Conservation (phyloP, 2,888 invertebrate species). For the Crocallis elinguaria region DNA sequence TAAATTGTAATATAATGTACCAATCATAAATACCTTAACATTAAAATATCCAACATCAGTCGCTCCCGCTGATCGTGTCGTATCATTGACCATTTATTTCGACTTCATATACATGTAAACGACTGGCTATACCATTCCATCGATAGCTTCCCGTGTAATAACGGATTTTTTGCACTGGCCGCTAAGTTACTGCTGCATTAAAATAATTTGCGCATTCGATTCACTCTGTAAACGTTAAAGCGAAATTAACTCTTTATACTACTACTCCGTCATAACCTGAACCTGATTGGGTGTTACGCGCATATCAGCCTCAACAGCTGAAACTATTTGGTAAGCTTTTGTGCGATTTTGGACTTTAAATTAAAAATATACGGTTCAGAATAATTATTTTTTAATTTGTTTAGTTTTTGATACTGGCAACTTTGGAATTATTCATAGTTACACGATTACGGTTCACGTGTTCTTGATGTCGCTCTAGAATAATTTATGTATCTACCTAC, state of each 20-base stretch:
- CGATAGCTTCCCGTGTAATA: slow-evolving; percentile 41
- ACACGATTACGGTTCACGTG: too few relatives aligned
- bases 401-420: not conserved
- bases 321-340: slow-evolving; percentile 47
- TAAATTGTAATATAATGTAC: slow-evolving; percentile 16
- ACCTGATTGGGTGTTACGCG: slow-evolving; percentile 48
- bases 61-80: slow-evolving; percentile 22
- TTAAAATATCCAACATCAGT: slow-evolving; percentile 19
- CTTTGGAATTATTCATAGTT: too few relatives aligned
- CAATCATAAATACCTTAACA: slow-evolving; percentile 15
- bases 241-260: slow-evolving; percentile 35
- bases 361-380: not conserved
- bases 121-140: slow-evolving; percentile 41
- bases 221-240: slow-evolving; percentile 40
- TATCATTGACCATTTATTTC: slow-evolving; percentile 28
- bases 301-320: slow-evolving; percentile 50
- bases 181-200: slow-evolving; percentile 43
- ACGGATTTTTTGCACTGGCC: slow-evolving; percentile 38
- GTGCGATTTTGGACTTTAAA: slow-evolving; percentile 13
- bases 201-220: slow-evolving; percentile 52
- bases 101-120: slow-evolving; percentile 42
- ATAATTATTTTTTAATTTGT: not conserved
- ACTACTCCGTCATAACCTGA: slow-evolving; percentile 18
- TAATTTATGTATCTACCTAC: too few relatives aligned
- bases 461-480: too few relatives aligned